A percentile compares a stretch with the other conserved stretches of the same genome.
Conservation (phyloP, 2,888 invertebrate genomes). For the Xylota segnis region DNA sequence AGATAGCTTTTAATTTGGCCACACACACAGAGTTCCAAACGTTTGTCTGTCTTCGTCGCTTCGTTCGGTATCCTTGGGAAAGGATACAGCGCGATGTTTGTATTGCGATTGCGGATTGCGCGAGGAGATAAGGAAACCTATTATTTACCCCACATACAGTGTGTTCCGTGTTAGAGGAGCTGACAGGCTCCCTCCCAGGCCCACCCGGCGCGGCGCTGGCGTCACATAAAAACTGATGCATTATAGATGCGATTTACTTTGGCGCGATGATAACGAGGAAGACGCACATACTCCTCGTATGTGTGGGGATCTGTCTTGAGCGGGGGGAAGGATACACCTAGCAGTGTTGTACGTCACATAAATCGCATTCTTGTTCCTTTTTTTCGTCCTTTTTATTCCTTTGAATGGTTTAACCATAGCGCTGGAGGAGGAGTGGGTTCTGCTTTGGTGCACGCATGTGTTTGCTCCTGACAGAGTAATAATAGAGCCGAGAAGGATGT, state of each 20-base stretch:
- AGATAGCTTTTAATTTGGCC: conserved; percentile 35
- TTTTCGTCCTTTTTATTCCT: not conserved
- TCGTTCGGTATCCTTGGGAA: not conserved
- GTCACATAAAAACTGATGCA: conserved; percentile 28
- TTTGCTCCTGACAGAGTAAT: conserved; percentile 41
- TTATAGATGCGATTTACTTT: conserved; percentile 42
- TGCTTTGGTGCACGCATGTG: conserved; percentile 6
- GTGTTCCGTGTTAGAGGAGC: not conserved
- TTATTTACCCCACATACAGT: conserved; percentile 37
- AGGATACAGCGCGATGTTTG: conserved; percentile 23
- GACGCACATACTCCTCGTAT: not conserved
- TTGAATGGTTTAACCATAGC: not conserved
- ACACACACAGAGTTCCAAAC: conserved; percentile 27
- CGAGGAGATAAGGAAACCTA: conserved; percentile 32
- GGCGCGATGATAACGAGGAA: conserved; percentile 19
- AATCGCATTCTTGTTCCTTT: conserved; percentile 15
- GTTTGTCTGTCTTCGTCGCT: not conserved
- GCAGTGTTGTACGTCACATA: conserved; percentile 1
- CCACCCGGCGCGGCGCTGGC: too few species aligned
- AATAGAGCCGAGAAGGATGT: not conserved
- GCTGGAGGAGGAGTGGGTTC: conserved; percentile 14
- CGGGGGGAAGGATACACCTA: not conserved
- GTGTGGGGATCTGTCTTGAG: conserved; percentile 7
- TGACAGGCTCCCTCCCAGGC: not conserved
- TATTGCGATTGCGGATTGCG: conserved; percentile 33